Conservation (phyloP, 64 coral and sea anemone species). For the Trachythela sp. region DNA sequence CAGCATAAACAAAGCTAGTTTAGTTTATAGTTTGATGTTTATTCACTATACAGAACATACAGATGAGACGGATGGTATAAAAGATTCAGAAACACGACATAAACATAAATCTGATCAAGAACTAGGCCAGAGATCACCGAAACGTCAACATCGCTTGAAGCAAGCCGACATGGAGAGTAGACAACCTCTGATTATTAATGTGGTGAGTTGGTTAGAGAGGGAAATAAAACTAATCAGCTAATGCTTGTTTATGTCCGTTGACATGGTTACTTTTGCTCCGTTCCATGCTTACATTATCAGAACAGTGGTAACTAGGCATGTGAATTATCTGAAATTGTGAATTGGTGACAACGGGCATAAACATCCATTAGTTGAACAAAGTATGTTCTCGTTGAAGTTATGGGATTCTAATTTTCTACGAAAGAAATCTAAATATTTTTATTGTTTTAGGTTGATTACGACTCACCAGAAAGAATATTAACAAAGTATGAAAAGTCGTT, state of each 20-base stretch:
- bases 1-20: too few species aligned
- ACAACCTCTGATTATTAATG: slow-evolving; percentile 3
- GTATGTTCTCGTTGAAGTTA: neutral
- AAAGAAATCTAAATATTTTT: neutral
- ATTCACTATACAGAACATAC: neutral
- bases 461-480: neutral
- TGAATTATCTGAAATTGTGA: too few species aligned
- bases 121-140: neutral
- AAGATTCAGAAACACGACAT: neutral
- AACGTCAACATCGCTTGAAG: slow-evolving; percentile 29
- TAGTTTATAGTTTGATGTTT: neutral
- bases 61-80: neutral
- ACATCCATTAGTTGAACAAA: neutral
- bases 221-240: too few species aligned
- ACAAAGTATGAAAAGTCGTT: neutral
- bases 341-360: neutral
- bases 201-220: slow-evolving; percentile 44
- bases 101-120: slow-evolving; percentile 20
- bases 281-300: too few species aligned
- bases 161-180: slow-evolving; percentile 27
- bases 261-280: too few species aligned
- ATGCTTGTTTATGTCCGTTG: too few species aligned
- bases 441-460: neutral
- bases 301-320: too few species aligned
- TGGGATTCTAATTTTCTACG: neutral